phyloP scores from a whole-genome alignment of 2,888 invertebrate genomes.

The Hypselothyrea guttata region DNA sequence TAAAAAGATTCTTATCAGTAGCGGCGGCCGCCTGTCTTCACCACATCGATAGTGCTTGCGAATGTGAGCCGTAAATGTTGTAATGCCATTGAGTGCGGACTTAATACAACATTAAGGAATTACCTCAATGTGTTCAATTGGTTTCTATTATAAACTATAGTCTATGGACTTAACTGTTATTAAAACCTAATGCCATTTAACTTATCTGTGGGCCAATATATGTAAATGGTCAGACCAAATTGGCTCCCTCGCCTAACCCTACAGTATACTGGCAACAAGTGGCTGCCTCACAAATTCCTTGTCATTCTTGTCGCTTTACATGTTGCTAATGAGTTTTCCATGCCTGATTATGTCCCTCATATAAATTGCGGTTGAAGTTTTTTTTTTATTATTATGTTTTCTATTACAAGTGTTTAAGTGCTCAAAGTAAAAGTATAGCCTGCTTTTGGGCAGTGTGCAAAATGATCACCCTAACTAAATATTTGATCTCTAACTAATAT shows the following conservation, averaged over 20 bases:
- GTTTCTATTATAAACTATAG: too few species aligned
- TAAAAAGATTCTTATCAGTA: not conserved
- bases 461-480: conserved; percentile 5
- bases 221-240: too few species aligned
- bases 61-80: too few species aligned
- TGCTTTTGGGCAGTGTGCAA: not conserved
- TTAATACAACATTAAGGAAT: not conserved
- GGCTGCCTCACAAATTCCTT: too few species aligned
- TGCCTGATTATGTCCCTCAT: conserved; percentile 36
- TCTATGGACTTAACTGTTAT: too few species aligned
- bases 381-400: too few species aligned
- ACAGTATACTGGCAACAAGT: conserved; percentile 11
- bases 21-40: not conserved
- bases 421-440: not conserved
- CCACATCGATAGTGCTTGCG: too few species aligned
- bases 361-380: conserved; percentile 41
- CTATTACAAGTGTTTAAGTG: too few species aligned
- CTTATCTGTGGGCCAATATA: not conserved
- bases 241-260: conserved; percentile 3
- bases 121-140: not conserved
- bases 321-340: conserved; percentile 38
- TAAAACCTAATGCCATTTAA: not conserved
- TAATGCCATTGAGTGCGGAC: too few species aligned
- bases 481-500: too few species aligned
- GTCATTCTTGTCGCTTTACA: conserved; percentile 6